Conservation (phyloP, 1,140 invertebrate genomes). For the Hycleus cichorii region DNA sequence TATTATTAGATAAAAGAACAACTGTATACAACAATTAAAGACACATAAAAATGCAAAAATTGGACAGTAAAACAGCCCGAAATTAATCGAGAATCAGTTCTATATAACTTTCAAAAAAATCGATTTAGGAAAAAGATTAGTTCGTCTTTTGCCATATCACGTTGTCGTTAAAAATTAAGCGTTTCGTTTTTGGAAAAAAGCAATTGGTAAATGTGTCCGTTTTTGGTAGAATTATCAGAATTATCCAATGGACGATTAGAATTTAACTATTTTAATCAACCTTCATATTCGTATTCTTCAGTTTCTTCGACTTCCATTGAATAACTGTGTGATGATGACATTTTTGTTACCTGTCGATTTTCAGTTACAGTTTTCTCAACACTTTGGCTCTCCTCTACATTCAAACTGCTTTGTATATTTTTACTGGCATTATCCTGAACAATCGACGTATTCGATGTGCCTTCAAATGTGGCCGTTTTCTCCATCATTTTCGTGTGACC, state of each 20-base stretch:
- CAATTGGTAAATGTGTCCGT: no score
- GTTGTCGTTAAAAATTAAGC: conserved; percentile 11
- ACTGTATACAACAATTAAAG: conserved; percentile 15
- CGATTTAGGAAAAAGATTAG: no score
- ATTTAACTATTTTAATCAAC: conserved; percentile 4
- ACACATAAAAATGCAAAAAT: conserved; percentile 7
- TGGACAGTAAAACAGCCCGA: conserved; percentile 15
- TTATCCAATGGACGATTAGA: no score
- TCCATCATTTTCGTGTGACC: conserved; percentile 35
- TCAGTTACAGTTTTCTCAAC: conserved; percentile 30
- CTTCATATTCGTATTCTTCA: conserved; percentile 37
- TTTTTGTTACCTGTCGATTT: conserved; percentile 31
- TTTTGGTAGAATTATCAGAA: no score
- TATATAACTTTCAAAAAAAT: conserved; percentile 36
- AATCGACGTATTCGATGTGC: conserved; percentile 30
- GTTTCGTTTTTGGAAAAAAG: no score
- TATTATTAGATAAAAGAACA: conserved; percentile 11
- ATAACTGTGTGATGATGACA: conserved; percentile 35
- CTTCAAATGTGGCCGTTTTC: conserved; percentile 34
- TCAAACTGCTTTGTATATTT: conserved; percentile 28
- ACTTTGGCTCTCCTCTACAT: conserved; percentile 23
- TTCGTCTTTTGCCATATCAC: conserved; percentile 23
- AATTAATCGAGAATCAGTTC: conserved; percentile 33
- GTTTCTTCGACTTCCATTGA: conserved; percentile 34
- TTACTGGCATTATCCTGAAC: conserved; percentile 30